Conservation (phyloP, 2,113 vertebrate species). For the Neogale vison region DNA sequence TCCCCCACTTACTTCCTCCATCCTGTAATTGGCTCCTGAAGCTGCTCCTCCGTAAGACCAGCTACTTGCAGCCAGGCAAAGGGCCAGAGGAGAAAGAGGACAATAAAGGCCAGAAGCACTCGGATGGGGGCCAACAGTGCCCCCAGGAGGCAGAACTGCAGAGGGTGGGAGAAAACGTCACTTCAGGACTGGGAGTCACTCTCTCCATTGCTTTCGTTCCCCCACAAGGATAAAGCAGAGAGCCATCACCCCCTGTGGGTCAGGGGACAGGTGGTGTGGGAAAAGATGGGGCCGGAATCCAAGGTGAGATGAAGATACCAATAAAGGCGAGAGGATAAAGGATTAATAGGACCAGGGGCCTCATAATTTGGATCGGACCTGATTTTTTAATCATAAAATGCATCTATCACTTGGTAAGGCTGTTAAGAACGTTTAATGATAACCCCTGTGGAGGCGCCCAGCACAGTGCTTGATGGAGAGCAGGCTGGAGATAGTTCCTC, state of each 20-base stretch:
- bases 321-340: background rate
- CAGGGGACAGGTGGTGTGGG: background rate
- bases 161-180: constrained; percentile 27
- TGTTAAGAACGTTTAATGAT: constrained; percentile 1
- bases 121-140: constrained; percentile 88
- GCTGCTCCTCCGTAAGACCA: constrained; percentile 86
- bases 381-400: background rate
- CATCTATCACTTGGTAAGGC: background rate
- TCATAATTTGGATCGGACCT: background rate
- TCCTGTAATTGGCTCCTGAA: constrained; percentile 84
- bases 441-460: background rate
- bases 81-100: constrained; percentile 91
- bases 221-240: background rate
- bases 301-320: background rate
- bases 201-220: background rate
- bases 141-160: constrained; percentile 88
- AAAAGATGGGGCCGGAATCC: background rate
- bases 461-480: background rate
- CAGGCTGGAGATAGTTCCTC: background rate
- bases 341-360: background rate
- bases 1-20: constrained; percentile 85
- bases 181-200: background rate
- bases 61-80: constrained; percentile 87
- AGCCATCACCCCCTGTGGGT: background rate
- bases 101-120: constrained; percentile 79